Conservation (phyloP, 2,888 invertebrate genomes). For the Graphium colonna region DNA sequence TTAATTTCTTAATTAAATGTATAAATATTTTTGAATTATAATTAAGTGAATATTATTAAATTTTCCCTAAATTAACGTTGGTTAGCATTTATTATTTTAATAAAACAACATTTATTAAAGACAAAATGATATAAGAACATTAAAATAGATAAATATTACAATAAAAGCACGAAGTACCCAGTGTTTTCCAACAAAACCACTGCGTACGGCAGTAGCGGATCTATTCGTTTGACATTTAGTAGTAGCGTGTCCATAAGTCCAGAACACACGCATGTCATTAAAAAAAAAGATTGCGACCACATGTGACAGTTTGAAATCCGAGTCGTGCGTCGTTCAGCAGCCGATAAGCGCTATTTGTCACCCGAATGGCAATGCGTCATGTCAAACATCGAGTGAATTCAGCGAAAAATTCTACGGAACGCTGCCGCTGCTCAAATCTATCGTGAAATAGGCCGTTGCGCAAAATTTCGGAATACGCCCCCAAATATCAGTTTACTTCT, state of each 20-base stretch:
- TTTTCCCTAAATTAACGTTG: too few relatives aligned
- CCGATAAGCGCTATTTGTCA: slow-evolving; percentile 42
- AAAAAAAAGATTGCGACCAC: slow-evolving; percentile 42
- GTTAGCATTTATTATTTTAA: too few relatives aligned
- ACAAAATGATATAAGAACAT: too few relatives aligned
- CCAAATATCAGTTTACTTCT: too few relatives aligned
- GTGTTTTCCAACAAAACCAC: slow-evolving; percentile 18
- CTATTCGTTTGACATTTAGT: slow-evolving; percentile 38
- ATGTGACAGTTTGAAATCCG: slow-evolving; percentile 58
- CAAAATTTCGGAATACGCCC: neutral
- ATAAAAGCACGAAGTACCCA: too few relatives aligned
- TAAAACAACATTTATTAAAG: too few relatives aligned
- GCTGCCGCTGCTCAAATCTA: slow-evolving; percentile 50
- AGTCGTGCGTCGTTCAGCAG: slow-evolving; percentile 42
- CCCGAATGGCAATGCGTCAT: slow-evolving; percentile 42
- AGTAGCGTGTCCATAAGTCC: slow-evolving; percentile 37
- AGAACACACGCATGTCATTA: slow-evolving; percentile 48
- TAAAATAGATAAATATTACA: too few relatives aligned
- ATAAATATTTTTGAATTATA: too few relatives aligned
- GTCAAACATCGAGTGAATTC: slow-evolving; percentile 49
- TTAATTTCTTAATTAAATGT: too few relatives aligned
- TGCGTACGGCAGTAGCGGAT: slow-evolving; percentile 46
- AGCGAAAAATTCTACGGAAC: slow-evolving; percentile 49
- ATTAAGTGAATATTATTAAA: too few relatives aligned
- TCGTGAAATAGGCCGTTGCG: slow-evolving; percentile 51